A percentile compares a stretch with the other conserved stretches of the same genome.
Conservation (phyloP, 2,888 invertebrate genomes). For the Drosophila fungiperda region DNA sequence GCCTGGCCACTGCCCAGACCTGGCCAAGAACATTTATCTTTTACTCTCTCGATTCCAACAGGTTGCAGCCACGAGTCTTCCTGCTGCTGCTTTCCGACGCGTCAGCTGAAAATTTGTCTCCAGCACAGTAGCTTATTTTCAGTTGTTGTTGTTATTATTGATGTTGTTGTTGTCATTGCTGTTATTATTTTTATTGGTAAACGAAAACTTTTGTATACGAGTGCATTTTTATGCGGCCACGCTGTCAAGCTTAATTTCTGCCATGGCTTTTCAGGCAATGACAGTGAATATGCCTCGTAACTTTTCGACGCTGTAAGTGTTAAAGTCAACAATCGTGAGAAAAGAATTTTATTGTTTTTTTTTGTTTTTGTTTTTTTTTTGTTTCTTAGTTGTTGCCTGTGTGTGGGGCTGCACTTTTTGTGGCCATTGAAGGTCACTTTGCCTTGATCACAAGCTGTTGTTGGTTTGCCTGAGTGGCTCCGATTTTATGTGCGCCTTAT, state of each 20-base stretch:
- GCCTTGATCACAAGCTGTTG: slow-evolving; percentile 48
- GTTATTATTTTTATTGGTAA: slow-evolving; percentile 39
- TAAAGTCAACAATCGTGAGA: slow-evolving; percentile 83
- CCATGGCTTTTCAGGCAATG: slow-evolving; percentile 63
- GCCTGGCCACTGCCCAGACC: slow-evolving; percentile 8
- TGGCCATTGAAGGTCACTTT: slow-evolving; percentile 74
- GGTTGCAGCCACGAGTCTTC: slow-evolving; percentile 32
- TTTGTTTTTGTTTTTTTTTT: slow-evolving; percentile 22
- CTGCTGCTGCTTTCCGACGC: slow-evolving; percentile 32
- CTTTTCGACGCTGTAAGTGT: slow-evolving; percentile 73
- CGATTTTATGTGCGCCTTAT: slow-evolving; percentile 71
- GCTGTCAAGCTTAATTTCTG: slow-evolving; percentile 64
- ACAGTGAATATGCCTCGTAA: slow-evolving; percentile 74
- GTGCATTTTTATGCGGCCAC: slow-evolving; percentile 48
- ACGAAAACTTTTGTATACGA: slow-evolving; percentile 46
- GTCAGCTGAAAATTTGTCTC: slow-evolving; percentile 64
- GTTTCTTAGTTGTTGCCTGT: slow-evolving; percentile 38
- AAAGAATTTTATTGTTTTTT: slow-evolving; percentile 80
- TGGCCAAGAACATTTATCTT: slow-evolving; percentile 65
- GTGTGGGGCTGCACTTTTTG: slow-evolving; percentile 61
- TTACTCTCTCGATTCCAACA: slow-evolving; percentile 52
- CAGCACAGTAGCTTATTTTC: slow-evolving; percentile 67
- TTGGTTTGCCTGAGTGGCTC: slow-evolving; percentile 61
- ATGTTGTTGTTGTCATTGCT: slow-evolving; percentile 10
- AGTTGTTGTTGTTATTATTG: slow-evolving; percentile 24